A percentile compares a stretch with the other conserved stretches of the same genome.
Evolutionary conservation across 2,888 invertebrate genomes (phyloP).

Genomic region (Drepana falcataria): DNA sequence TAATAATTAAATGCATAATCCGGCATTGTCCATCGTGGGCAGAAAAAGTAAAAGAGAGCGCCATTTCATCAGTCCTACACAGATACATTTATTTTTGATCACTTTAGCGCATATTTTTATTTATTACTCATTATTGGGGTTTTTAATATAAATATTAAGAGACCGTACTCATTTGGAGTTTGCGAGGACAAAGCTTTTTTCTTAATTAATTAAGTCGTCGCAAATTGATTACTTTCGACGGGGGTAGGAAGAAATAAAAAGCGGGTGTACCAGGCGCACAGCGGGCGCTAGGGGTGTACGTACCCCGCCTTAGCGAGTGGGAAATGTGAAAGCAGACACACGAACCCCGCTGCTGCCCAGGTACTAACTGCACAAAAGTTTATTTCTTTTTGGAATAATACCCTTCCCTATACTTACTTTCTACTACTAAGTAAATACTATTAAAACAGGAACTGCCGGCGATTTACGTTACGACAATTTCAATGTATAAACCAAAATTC

Average conservation of each 20-base stretch:
- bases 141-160: not conserved
- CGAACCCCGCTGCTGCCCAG: slow-evolving; percentile 71
- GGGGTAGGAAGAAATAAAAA: slow-evolving; percentile 72
- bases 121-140: too few relatives aligned
- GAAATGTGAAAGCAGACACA: slow-evolving; percentile 79
- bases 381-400: too few relatives aligned
- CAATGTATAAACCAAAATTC: too few relatives aligned
- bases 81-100: too few relatives aligned
- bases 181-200: slow-evolving; percentile 48
- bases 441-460: too few relatives aligned
- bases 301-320: slow-evolving; percentile 70
- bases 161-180: slow-evolving; percentile 1
- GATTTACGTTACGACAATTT: too few relatives aligned
- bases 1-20: too few relatives aligned
- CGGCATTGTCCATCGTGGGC: too few relatives aligned
- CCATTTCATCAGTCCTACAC: too few relatives aligned
- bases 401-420: too few relatives aligned
- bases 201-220: slow-evolving; percentile 77
- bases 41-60: too few relatives aligned
- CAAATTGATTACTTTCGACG: slow-evolving; percentile 78
- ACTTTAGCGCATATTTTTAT: slow-evolving; percentile 1
- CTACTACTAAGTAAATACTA: too few relatives aligned
- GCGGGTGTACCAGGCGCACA: slow-evolving; percentile 66
- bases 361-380: slow-evolving; percentile 51
- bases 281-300: slow-evolving; percentile 53